A percentile compares a stretch with the other conserved stretches of the same genome.
Conservation (phyloP, 2,797 vertebrate species). For the Staurois parvus region DNA sequence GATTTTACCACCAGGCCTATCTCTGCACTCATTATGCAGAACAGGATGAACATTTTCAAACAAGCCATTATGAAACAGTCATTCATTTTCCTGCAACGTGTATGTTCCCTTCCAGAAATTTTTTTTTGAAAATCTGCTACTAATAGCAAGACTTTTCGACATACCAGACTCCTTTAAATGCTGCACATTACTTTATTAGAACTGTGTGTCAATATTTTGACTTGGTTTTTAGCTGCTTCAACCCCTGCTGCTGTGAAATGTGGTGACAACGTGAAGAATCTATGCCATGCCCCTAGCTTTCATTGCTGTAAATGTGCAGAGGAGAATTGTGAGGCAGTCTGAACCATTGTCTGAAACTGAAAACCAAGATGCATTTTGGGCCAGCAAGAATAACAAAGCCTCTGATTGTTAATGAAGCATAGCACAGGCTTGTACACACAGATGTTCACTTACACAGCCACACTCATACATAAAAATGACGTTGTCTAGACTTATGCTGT, state of each 20-base stretch:
- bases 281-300: background rate
- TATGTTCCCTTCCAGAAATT: background rate
- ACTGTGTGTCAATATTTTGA: background rate
- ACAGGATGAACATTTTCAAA: background rate
- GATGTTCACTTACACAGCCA: slow-evolving; percentile 34
- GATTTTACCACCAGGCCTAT: background rate
- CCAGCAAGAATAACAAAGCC: slow-evolving; percentile 16
- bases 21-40: background rate
- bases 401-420: slow-evolving; percentile 2
- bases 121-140: background rate
- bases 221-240: background rate
- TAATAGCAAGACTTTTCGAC: background rate
- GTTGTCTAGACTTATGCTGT: slow-evolving; percentile 40
- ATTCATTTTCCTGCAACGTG: background rate
- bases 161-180: background rate
- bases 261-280: background rate
- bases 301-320: background rate
- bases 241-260: background rate
- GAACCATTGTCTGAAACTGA: slow-evolving; percentile 30
- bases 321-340: slow-evolving; percentile 3
- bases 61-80: background rate
- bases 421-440: slow-evolving; percentile 24
- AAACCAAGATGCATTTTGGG: background rate
- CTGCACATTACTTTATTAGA: background rate
- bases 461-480: slow-evolving; percentile 46